phyloP scores from a whole-genome alignment of 2,888 invertebrate species.

The Agrochola lychnidis region DNA sequence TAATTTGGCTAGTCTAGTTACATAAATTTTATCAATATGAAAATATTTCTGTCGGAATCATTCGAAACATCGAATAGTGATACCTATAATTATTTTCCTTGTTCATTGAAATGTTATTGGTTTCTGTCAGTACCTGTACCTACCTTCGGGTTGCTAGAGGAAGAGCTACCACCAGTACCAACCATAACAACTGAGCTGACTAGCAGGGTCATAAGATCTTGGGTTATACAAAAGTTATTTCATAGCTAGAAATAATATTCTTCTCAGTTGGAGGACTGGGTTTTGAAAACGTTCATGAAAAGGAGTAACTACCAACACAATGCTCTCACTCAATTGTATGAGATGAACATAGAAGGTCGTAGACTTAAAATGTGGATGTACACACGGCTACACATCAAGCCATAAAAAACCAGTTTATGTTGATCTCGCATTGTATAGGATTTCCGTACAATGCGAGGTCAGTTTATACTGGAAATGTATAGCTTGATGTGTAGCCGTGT shows the following conservation, averaged over 20 bases:
- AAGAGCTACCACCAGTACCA: background rate
- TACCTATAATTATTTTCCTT: background rate
- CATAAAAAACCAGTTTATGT: no score
- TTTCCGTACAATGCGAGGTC: no score
- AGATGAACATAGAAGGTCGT: no score
- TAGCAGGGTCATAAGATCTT: background rate
- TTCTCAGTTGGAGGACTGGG: background rate
- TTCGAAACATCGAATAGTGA: background rate
- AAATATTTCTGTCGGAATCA: conserved; percentile 1
- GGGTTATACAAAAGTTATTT: background rate
- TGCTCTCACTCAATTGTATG: background rate
- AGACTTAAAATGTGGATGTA: background rate
- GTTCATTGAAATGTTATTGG: background rate
- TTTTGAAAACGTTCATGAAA: background rate
- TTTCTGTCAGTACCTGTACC: background rate
- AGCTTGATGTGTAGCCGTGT: no score
- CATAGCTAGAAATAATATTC: background rate
- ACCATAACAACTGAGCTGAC: background rate
- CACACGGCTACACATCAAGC: no score
- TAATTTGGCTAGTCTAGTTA: conserved; percentile 48
- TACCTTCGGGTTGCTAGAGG: background rate
- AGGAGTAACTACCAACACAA: background rate
- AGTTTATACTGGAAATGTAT: no score
- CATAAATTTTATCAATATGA: background rate
- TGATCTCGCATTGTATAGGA: no score